Evolutionary conservation across 1,140 invertebrate genomes (phyloP), one percentile per base, ranked within the genome.

Genomic region (Rhagoletis zephyria): DNA sequence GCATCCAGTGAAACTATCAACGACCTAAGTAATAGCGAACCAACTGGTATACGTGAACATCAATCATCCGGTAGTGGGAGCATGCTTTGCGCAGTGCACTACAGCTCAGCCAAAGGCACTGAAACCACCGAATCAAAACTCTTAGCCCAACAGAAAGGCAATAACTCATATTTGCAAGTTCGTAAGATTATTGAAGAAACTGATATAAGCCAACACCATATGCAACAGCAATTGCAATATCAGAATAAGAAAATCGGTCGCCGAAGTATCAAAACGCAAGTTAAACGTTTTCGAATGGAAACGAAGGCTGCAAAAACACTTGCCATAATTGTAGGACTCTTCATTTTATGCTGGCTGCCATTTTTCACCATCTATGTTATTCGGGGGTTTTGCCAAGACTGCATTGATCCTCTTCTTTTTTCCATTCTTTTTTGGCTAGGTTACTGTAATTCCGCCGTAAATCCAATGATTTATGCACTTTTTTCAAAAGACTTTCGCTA

Each of bases 401-500:
- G 95, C 10, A 97, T 98, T 95, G 95, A 95, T 89, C 93, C 94
- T 1, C 93, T 96, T n/a, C 93, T 97, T 12, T 97, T 97, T 95
- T 95, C 95, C 45, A 95, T 97, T 87, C 93, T 98, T 61, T 98
- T 97, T 0, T 99, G 98, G 98, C 94, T 98, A 70, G 98, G 96
- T 10, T 98, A 98, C 95, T 96, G 98, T 87, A 99, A 98, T 93
- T 98, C 97, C 1, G 96, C 96, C 0, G 96, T 97, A 61, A 97
- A 97, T 93, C 97, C 97, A 0, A 97, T 97, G 91, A 97, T 97
- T 89, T 97, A 97, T 90, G 97, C 97, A 4, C 96, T 97, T 89
- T 97, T 97, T 92, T 97, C 96, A 87, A 95, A 95, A 1, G 96
- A 97, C 92, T 97, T 97, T 92, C 95, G 96, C 89, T 94, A 96